phyloP scores from a whole-genome alignment of 2,888 invertebrate genomes.

The Junonia oenone region DNA sequence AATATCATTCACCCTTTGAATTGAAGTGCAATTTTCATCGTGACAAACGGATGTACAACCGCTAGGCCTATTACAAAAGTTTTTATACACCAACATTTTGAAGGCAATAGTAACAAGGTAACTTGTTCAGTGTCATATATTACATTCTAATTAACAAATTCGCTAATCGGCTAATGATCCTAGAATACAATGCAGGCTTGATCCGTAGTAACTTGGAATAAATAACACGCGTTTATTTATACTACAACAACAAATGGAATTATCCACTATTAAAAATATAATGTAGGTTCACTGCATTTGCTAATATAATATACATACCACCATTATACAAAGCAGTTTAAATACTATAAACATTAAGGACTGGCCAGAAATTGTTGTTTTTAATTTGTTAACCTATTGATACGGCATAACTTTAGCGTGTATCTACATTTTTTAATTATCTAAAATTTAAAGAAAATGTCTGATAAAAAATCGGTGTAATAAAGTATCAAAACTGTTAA shows the following conservation, averaged over 20 bases:
- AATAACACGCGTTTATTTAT: background rate
- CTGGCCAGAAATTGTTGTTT: background rate
- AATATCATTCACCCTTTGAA: background rate
- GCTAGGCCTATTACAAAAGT: slow-evolving; percentile 5
- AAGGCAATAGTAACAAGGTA: slow-evolving; percentile 12
- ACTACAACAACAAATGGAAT: background rate
- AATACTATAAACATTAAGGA: background rate
- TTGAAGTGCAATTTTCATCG: background rate
- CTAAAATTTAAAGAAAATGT: too few relatives aligned
- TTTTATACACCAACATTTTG: slow-evolving; percentile 4
- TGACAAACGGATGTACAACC: background rate
- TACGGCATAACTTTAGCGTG: too few relatives aligned
- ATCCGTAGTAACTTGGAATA: background rate
- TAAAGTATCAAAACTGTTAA: background rate
- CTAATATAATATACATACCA: background rate
- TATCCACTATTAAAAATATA: background rate
- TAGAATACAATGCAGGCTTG: background rate
- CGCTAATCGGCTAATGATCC: slow-evolving; percentile 5
- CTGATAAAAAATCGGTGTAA: background rate
- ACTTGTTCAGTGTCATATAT: background rate
- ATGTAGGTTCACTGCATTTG: background rate
- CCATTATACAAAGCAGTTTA: background rate
- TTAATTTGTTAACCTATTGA: background rate
- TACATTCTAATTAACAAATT: slow-evolving; percentile 10
- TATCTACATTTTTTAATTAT: too few relatives aligned